Conservation (phyloP, 2,797 vertebrate genomes). For the Gobio occitaniae region DNA sequence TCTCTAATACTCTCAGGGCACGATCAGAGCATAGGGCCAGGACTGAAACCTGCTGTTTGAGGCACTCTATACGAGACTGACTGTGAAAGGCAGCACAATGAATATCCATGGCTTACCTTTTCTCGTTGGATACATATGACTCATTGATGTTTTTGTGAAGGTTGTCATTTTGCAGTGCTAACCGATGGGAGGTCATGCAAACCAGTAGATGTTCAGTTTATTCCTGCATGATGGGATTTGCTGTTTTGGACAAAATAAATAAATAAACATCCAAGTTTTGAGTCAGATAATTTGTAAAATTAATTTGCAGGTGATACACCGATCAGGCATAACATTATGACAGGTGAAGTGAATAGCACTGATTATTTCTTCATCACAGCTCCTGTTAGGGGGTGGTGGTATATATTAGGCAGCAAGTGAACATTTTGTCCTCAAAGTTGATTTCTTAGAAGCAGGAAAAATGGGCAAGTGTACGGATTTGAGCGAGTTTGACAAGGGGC, state of each 20-base stretch:
- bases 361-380: no score
- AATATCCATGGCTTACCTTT: conserved; percentile 52
- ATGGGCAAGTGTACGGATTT: no score
- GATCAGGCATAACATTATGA: no score
- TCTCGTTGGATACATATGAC: conserved; percentile 38
- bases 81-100: conserved; percentile 29
- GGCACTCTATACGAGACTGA: conserved; percentile 26
- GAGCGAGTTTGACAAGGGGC: no score
- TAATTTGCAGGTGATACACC: background rate
- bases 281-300: background rate
- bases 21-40: conserved; percentile 1
- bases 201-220: conserved; percentile 24
- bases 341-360: no score
- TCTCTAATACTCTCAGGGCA: conserved; percentile 48
- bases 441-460: no score
- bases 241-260: background rate
- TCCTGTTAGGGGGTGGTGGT: no score
- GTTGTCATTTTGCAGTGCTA: conserved; percentile 19
- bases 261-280: background rate
- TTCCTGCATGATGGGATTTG: background rate
- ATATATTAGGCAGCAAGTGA: no score
- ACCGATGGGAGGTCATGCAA: conserved; percentile 34
- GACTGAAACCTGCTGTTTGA: conserved; percentile 27
- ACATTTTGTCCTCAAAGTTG: no score
- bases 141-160: conserved; percentile 35